Conservation (phyloP, 2,797 vertebrate genomes). For the Pogoniulus pusillus region DNA sequence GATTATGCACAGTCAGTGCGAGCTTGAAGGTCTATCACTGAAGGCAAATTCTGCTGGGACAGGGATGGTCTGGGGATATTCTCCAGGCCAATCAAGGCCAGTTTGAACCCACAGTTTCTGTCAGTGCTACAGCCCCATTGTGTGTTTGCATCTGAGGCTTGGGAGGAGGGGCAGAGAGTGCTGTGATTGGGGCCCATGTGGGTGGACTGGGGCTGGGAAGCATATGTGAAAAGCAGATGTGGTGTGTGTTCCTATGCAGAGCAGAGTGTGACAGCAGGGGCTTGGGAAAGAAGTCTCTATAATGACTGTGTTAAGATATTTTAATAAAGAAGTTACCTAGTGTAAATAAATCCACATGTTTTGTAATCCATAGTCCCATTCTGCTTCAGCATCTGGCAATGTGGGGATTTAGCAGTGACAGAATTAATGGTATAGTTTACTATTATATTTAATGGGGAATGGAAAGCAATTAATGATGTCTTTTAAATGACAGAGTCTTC, state of each 20-base stretch:
- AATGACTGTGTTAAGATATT: constrained; percentile 74
- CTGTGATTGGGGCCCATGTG: neutral
- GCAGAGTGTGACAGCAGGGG: constrained; percentile 67
- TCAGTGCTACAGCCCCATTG: neutral
- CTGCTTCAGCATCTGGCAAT: constrained; percentile 65
- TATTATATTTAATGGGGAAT: constrained; percentile 51
- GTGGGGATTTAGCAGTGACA: constrained; percentile 45
- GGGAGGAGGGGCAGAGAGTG: constrained; percentile 5
- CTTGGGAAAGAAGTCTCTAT: constrained; percentile 72
- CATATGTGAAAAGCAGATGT: constrained; percentile 75
- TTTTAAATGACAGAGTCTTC: constrained; percentile 57
- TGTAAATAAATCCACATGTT: constrained; percentile 76
- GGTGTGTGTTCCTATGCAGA: constrained; percentile 51
- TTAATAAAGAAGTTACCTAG: constrained; percentile 77
- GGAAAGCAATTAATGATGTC: constrained; percentile 60
- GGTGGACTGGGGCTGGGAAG: constrained; percentile 46
- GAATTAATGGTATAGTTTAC: constrained; percentile 59
- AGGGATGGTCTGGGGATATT: neutral
- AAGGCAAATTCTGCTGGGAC: neutral
- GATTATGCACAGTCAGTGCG: rapidly evolving
- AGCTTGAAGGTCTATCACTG: neutral
- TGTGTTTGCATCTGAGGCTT: neutral
- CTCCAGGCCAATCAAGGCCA: neutral
- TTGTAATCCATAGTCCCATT: constrained; percentile 59
- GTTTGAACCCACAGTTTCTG: neutral